phyloP scores from a whole-genome alignment of 2,797 vertebrate species.

The Botia kubotai region DNA sequence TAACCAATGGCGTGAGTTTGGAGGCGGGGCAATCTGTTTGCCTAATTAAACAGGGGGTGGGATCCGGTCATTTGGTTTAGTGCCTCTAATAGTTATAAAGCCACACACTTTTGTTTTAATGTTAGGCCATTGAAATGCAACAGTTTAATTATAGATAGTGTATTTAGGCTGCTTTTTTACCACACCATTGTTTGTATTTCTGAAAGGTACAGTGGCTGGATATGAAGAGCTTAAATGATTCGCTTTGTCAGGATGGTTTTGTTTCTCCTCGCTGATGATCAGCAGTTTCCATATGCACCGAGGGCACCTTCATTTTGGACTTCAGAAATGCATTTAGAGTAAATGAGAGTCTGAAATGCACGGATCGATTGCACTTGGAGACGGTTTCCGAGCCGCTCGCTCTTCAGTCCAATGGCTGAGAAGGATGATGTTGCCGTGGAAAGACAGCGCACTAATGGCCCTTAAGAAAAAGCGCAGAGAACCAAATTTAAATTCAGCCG shows the following conservation, averaged over 20 bases:
- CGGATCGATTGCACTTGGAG: slow-evolving; percentile 56
- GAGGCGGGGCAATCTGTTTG: no score
- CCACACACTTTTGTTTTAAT: no score
- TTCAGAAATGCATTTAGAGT: slow-evolving; percentile 54
- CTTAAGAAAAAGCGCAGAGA: slow-evolving; percentile 7
- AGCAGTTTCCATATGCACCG: slow-evolving; percentile 44
- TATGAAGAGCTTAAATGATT: neutral
- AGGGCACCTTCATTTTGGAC: slow-evolving; percentile 46
- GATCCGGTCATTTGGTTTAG: no score
- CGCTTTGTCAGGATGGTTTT: neutral
- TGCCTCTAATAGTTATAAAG: no score
- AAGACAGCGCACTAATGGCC: slow-evolving; percentile 34
- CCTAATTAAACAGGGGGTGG: no score
- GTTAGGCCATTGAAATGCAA: no score
- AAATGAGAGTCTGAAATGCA: slow-evolving; percentile 56
- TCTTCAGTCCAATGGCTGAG: slow-evolving; percentile 54
- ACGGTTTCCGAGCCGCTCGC: slow-evolving; percentile 47
- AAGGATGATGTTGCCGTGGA: slow-evolving; percentile 47
- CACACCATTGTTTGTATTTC: neutral
- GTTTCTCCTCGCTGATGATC: slow-evolving; percentile 26
- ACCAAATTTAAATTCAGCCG: slow-evolving; percentile 5
- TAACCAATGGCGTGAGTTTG: no score
- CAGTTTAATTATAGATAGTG: neutral
- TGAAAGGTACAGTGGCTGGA: slow-evolving; percentile 2
- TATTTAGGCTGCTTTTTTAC: neutral